Base-by-base conservation (phyloP, 2,797 vertebrate species). In the Dallia pectoralis region DNA sequence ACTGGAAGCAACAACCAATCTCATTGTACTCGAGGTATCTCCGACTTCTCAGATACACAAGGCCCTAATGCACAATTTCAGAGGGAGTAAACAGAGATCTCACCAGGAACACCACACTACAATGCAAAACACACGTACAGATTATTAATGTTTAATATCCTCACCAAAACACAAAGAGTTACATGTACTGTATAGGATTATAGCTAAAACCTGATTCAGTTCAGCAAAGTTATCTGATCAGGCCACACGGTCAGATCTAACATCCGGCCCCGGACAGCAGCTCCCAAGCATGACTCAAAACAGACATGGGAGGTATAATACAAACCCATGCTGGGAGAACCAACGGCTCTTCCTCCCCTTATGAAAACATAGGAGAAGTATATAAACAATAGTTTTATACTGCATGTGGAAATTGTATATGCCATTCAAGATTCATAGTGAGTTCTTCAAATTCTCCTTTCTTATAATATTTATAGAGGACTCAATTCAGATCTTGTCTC, bases 191-290 rank as follows among this genome's bases (percentile, higher is more conserved):
- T 44, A 44, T 44, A n/a, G n/a, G n/a, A n/a, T n/a, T n/a, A n/a
- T n/a, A 32, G 65, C 15, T 72, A 74, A 74, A 77, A 82, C 77
- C 63, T 49, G 32, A 27, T 64, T 73, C 56, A 61, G 67, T 72
- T 77, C 77, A 82, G 84, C 79, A 87, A 79, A 74, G 32, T 1
- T 70, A 68, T 67, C 40, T 75, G 79, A 77, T 84, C 75, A 74
- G 67, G 64, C 65, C 74, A 53, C 62, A 61, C 25, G 71, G 61
- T 73, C 74, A 74, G 69, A 75, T 81, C 70, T 79, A 53, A 81
- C 74, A 51, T 14, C 29, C 49, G 56, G 33, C 44, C 69, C 30
- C 19, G 48, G 68, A 0, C 27, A 49, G 48, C 49, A 53, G 53
- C 18, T 76, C 33, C 1, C 67, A 70, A 32, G n/a, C n/a, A n/a